Evolutionary conservation across 1,140 invertebrate species (phyloP).

Genomic region (Diorhabda carinulata): DNA sequence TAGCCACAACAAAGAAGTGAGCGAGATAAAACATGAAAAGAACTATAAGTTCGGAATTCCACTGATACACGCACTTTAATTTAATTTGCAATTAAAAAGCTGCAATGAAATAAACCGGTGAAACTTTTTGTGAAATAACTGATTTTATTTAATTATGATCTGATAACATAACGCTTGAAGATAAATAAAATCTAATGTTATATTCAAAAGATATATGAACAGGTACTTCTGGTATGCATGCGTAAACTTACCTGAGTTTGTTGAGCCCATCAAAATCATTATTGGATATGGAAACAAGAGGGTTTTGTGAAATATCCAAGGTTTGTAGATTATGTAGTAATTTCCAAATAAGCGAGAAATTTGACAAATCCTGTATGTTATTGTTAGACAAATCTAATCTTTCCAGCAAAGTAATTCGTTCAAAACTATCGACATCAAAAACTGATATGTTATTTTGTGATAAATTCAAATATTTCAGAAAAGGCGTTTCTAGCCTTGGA

Average conservation of each 20-base stretch:
- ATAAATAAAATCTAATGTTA: no score
- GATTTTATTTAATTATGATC: no score
- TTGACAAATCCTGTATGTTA: slow-evolving; percentile 55
- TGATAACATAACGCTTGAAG: no score
- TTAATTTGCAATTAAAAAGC: no score
- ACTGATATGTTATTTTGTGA: slow-evolving; percentile 70
- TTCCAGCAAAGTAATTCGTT: slow-evolving; percentile 74
- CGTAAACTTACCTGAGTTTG: slow-evolving; percentile 35
- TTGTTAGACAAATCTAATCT: slow-evolving; percentile 76
- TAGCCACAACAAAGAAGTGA: no score
- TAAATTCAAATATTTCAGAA: slow-evolving; percentile 75
- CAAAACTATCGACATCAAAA: slow-evolving; percentile 64
- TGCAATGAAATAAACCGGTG: no score
- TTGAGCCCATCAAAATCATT: slow-evolving; percentile 67
- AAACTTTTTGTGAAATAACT: no score
- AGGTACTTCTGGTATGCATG: background rate
- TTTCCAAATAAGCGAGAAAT: slow-evolving; percentile 59
- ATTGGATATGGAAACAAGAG: slow-evolving; percentile 65
- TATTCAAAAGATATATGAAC: no score
- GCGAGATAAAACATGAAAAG: no score
- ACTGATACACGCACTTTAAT: no score
- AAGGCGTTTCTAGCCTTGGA: slow-evolving; percentile 77
- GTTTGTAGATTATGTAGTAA: slow-evolving; percentile 63
- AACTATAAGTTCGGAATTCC: no score
- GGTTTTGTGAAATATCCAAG: slow-evolving; percentile 77